Evolutionary conservation across 2,888 invertebrate species (phyloP).

Genomic region (Silvanus unidentatus): DNA sequence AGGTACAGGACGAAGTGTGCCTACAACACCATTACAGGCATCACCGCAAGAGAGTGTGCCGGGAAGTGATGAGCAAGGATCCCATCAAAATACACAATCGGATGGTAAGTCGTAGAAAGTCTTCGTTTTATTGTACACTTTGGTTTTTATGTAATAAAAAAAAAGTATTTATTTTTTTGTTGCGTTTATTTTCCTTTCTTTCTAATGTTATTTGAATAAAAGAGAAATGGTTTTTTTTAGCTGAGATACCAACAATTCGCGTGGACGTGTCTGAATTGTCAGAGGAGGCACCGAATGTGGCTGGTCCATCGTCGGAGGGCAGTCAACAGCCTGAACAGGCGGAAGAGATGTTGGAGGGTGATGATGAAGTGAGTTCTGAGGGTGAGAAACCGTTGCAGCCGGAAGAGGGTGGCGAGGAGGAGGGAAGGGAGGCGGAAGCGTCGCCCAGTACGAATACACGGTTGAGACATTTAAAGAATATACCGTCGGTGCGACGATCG

Average conservation of each 20-base stretch:
- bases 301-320: constrained; percentile 40
- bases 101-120: constrained; percentile 27
- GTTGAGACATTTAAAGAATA: constrained; percentile 33
- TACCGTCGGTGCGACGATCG: constrained; percentile 33
- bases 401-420: constrained; percentile 53
- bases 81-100: constrained; percentile 30
- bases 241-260: constrained; percentile 39
- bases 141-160: no score
- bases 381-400: constrained; percentile 55
- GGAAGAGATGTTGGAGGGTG: constrained; percentile 40
- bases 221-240: constrained; percentile 19
- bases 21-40: constrained; percentile 60
- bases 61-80: constrained; percentile 34
- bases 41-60: constrained; percentile 52
- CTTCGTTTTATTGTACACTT: no score
- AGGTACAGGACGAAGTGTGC: constrained; percentile 61
- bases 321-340: constrained; percentile 29
- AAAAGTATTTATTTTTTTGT: no score
- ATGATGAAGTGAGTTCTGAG: constrained; percentile 54
- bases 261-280: constrained; percentile 16
- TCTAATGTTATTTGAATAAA: no score
- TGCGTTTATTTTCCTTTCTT: no score
- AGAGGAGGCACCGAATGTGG: constrained; percentile 42
- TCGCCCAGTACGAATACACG: constrained; percentile 58
- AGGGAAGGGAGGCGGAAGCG: constrained; percentile 78